A percentile compares a stretch with the other conserved stretches of the same genome.
Evolutionary conservation across 2,113 vertebrate genomes (phyloP).

Genomic region (Trematomus loennbergii): DNA sequence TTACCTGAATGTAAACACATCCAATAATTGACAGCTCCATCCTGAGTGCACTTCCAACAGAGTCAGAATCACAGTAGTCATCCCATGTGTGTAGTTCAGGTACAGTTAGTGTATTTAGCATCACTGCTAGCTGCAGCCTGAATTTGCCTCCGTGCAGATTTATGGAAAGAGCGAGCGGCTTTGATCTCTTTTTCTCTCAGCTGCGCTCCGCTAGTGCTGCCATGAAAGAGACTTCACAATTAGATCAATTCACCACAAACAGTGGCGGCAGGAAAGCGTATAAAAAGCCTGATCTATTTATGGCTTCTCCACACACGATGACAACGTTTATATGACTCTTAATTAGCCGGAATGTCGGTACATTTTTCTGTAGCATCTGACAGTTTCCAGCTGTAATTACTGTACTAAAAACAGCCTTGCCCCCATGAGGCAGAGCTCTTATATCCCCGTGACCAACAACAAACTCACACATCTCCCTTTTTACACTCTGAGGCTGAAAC

Average conservation of each 20-base stretch:
- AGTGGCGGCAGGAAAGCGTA: constrained; percentile 36
- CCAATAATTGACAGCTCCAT: constrained; percentile 14
- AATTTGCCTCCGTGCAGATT: constrained; percentile 42
- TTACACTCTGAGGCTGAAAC: neutral
- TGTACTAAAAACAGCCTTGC: constrained; percentile 13
- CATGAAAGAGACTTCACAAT: constrained; percentile 74
- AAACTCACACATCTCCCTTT: constrained; percentile 11
- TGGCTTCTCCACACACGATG: constrained; percentile 34
- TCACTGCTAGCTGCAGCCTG: neutral
- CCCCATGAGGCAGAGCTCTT: constrained; percentile 22
- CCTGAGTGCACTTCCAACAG: constrained; percentile 3
- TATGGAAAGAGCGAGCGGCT: constrained; percentile 25
- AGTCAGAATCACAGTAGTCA: neutral
- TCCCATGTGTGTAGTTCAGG: neutral
- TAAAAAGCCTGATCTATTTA: constrained; percentile 45
- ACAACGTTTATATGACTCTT: constrained; percentile 38
- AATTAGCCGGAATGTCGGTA: constrained; percentile 54
- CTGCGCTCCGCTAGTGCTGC: constrained; percentile 25
- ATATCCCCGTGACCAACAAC: constrained; percentile 39
- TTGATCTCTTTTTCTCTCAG: constrained; percentile 54
- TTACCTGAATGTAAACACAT: neutral
- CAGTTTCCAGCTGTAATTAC: constrained; percentile 54
- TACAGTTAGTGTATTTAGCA: constrained; percentile 13
- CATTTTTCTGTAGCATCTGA: constrained; percentile 41
- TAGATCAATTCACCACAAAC: constrained; percentile 68